Conservation (phyloP, 1,140 invertebrate species). For the Hesperophylax magnus region DNA sequence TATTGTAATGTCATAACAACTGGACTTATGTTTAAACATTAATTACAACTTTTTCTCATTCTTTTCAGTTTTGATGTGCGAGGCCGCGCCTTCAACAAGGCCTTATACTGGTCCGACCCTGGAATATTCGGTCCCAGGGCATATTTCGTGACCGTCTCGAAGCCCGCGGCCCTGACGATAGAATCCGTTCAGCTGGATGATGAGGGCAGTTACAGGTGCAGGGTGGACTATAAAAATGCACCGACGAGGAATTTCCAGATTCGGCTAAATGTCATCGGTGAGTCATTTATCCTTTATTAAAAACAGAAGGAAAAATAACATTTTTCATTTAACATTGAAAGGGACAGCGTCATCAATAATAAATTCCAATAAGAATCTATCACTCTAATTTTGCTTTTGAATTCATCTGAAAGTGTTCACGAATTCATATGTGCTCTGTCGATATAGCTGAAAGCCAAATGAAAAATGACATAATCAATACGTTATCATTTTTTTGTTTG, state of each 20-base stretch:
- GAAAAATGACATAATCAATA: too few species aligned
- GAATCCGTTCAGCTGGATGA: constrained; percentile 86
- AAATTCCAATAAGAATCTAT: not conserved
- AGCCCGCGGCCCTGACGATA: constrained; percentile 84
- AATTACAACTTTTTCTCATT: constrained; percentile 51
- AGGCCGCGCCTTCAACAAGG: constrained; percentile 82
- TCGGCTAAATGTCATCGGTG: constrained; percentile 92
- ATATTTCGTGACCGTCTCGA: constrained; percentile 81
- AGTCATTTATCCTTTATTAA: constrained; percentile 62
- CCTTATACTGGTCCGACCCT: constrained; percentile 84
- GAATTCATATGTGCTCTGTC: too few species aligned
- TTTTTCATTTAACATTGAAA: not conserved
- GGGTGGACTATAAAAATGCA: constrained; percentile 92
- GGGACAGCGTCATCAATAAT: not conserved
- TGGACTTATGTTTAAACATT: too few species aligned
- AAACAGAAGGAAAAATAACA: not conserved
- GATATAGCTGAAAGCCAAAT: too few species aligned
- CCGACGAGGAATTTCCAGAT: constrained; percentile 92
- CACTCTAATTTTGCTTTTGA: not conserved
- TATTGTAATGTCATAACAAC: too few species aligned
- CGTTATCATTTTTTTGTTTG: too few species aligned
- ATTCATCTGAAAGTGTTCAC: not conserved
- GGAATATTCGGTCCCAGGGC: constrained; percentile 83
- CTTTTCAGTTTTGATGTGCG: constrained; percentile 84
- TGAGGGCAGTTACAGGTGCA: constrained; percentile 87